A percentile compares a stretch with the other conserved stretches of the same genome.
These are phyloP conservation scores for Graphium colonna DNA, from an alignment of 2,888 invertebrate species.

Conservation along the genomic window DNA sequence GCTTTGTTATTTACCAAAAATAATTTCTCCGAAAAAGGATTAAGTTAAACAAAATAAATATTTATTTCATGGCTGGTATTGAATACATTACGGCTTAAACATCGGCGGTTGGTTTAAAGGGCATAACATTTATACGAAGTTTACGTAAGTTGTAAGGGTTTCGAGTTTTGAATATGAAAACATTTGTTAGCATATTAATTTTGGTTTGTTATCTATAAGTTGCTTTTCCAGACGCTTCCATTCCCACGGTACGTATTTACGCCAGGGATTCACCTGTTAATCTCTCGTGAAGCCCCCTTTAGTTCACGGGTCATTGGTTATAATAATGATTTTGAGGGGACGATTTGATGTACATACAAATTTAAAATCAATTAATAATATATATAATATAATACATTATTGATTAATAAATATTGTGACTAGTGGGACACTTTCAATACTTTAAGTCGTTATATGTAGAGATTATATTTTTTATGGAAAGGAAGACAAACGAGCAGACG, in stretches of 20 bases:
- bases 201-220: conserved; percentile 12
- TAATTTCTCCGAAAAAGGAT: no score
- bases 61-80: neutral
- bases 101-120: neutral
- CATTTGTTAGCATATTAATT: conserved; percentile 18
- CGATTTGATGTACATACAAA: no score
- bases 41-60: no score
- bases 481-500: no score
- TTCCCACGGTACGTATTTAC: conserved; percentile 8
- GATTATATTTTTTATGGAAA: no score
- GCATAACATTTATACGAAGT: neutral
- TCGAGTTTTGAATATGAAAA: conserved; percentile 18
- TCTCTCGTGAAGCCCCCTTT: neutral
- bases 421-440: no score
- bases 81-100: neutral
- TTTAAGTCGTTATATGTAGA: no score
- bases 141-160: conserved; percentile 8
- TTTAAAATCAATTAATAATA: no score
- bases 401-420: no score
- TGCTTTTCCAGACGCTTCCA: conserved; percentile 2
- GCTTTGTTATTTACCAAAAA: no score
- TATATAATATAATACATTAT: no score
- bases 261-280: conserved; percentile 11
- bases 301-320: neutral
- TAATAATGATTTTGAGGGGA: neutral